Evolutionary conservation across 2,888 invertebrate genomes (phyloP), one percentile per base, ranked within the genome.

Genomic region (Trissolcus japonicus): DNA sequence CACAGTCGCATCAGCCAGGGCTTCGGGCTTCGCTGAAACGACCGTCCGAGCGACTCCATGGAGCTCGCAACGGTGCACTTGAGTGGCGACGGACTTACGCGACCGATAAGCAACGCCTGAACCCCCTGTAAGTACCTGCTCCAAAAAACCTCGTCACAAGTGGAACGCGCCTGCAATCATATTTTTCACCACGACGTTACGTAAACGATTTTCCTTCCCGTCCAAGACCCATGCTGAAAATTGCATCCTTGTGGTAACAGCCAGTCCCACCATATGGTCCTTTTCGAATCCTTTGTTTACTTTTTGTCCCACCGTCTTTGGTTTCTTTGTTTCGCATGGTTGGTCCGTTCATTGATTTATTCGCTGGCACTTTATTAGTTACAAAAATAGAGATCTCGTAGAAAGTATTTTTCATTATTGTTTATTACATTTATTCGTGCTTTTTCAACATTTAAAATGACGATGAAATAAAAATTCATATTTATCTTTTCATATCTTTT

Each of bases 1-100:
- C 4, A n/a, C 21, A 9, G 43, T 13, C 25, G 35, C 17, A 9
- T 53, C 40, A 41, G 53, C 65, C n/a, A 9, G 14, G 59, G 21
- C 11, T 59, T 16, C 11, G n/a, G 14, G 40, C 41, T 25, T 25
- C 40, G 16, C 48, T 35, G 46, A 46, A 13, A 16, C 17, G 16
- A 16, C 46, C 16, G 43, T 19, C 67, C 40, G 53, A 74, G 67
- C 41, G 43, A 59, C 29, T 63, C 75, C 25, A 62, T 68, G 68
- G 75, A 68, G 68, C 48, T 63, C 46, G 35, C 35, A 25, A 57
- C 61, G 43, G 41, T 17, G 57, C 46, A 46, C 4, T 46, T 46
- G n/a, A 66, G 65, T 56, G 65, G 55, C 55, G 56, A 60, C 63
- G 68, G 54, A 75, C 53, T 63, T 65, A 62, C 51, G 53, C 59